phyloP scores from a whole-genome alignment of 1,140 invertebrate genomes.

The Hydropsyche tenuis region DNA sequence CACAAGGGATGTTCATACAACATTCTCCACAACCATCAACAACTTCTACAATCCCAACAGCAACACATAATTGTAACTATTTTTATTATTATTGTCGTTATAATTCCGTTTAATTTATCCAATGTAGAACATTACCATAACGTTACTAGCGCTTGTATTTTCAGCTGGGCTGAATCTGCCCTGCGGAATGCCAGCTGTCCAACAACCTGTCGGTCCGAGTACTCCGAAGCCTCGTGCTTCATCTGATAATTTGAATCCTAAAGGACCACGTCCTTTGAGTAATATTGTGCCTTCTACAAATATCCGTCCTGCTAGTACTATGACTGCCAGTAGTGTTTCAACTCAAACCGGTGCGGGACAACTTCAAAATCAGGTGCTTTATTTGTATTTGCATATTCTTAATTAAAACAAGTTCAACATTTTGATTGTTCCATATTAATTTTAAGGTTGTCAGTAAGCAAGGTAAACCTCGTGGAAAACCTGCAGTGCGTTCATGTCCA shows the following conservation, averaged over 20 bases:
- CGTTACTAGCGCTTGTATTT: constrained; percentile 39
- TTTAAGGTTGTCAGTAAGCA: constrained; percentile 53
- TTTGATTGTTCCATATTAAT: too few species aligned
- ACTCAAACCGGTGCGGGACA: constrained; percentile 75
- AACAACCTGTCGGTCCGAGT: constrained; percentile 53
- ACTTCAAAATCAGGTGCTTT: constrained; percentile 64
- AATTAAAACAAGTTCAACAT: too few species aligned
- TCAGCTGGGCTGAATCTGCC: constrained; percentile 60
- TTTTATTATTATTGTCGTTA: background rate
- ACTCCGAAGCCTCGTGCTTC: constrained; percentile 64
- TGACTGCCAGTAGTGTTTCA: constrained; percentile 70
- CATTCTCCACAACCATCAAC: constrained; percentile 74
- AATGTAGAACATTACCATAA: constrained; percentile 15
- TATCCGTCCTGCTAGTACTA: constrained; percentile 65
- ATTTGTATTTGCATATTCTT: too few species aligned
- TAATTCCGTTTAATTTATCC: too few species aligned
- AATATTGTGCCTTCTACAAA: constrained; percentile 73
- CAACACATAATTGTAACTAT: constrained; percentile 65
- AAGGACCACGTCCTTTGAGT: constrained; percentile 65
- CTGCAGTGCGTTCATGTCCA: constrained; percentile 65
- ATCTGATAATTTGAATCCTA: constrained; percentile 61
- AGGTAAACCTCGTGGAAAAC: constrained; percentile 61
- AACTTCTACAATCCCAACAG: constrained; percentile 60
- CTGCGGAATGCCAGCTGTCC: constrained; percentile 60
- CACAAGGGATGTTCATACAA: constrained; percentile 80